Evolutionary conservation across 53 echinoderm and acorn worm species (phyloP).

Genomic region (Paelopatides confundens): DNA sequence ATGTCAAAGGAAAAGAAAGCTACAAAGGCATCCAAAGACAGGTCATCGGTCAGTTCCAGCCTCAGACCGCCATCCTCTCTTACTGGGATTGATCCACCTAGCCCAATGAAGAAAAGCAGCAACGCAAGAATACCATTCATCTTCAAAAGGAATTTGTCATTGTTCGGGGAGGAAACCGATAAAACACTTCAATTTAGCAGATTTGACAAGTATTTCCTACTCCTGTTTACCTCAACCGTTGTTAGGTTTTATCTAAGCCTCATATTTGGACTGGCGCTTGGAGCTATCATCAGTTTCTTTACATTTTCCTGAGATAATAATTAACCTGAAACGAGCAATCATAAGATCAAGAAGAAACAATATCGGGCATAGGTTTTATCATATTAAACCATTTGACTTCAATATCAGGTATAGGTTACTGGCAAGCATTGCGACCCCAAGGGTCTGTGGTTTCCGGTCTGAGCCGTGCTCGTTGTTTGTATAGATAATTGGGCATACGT

Average conservation of each 20-base stretch:
- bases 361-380: no score
- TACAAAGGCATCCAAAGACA: neutral
- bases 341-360: no score
- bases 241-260: conserved; percentile 59
- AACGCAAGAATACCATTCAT: neutral
- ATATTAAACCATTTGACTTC: no score
- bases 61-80: neutral
- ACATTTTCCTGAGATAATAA: neutral
- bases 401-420: no score
- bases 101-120: conserved; percentile 32
- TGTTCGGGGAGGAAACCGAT: conserved; percentile 7
- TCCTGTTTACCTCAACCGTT: conserved; percentile 12
- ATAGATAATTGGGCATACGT: no score
- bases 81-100: neutral
- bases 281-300: neutral
- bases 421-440: no score
- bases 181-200: conserved; percentile 7
- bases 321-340: no score
- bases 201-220: conserved; percentile 41
- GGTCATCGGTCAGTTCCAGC: neutral
- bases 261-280: conserved; percentile 59
- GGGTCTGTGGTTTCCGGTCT: no score
- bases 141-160: neutral
- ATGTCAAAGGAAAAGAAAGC: conserved; percentile 62
- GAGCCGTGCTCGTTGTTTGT: no score